phyloP scores from a whole-genome alignment of 2,113 vertebrate genomes.

The Machaerirhynchus nigripectus region DNA sequence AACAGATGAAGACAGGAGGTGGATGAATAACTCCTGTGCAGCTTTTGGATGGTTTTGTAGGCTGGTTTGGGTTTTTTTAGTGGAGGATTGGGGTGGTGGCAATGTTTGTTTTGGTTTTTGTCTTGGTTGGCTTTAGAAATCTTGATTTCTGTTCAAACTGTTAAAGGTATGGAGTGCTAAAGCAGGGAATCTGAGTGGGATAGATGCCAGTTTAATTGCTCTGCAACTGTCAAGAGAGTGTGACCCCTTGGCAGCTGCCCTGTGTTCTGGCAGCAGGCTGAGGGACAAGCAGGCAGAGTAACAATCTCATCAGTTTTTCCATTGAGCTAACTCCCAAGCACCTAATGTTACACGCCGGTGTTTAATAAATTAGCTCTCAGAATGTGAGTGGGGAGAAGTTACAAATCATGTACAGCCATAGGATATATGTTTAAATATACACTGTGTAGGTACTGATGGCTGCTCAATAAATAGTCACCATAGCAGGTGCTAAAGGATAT shows the following conservation, averaged over 20 bases:
- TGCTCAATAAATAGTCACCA: not conserved
- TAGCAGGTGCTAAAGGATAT: not conserved
- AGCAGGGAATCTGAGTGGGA: not conserved
- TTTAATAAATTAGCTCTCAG: not conserved
- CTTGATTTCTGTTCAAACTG: not conserved
- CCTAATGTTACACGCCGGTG: not conserved
- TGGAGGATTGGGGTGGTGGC: not conserved
- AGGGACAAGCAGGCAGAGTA: not conserved
- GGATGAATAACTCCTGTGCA: not conserved
- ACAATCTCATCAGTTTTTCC: not conserved
- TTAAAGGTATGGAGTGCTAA: not conserved
- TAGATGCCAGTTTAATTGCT: not conserved
- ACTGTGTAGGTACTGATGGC: not conserved
- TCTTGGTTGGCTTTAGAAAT: not conserved
- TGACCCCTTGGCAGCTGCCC: not conserved
- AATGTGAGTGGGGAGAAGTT: not conserved
- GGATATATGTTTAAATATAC: not conserved
- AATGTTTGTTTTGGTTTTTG: not conserved
- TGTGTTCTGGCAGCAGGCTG: accelerated
- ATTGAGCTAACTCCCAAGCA: not conserved
- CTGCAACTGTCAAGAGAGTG: not conserved
- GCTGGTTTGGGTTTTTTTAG: not conserved
- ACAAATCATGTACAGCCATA: not conserved
- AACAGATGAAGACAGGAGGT: not conserved
- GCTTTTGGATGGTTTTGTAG: not conserved